phyloP scores from a whole-genome alignment of 2,888 invertebrate genomes.

The Drosophila siamana region DNA sequence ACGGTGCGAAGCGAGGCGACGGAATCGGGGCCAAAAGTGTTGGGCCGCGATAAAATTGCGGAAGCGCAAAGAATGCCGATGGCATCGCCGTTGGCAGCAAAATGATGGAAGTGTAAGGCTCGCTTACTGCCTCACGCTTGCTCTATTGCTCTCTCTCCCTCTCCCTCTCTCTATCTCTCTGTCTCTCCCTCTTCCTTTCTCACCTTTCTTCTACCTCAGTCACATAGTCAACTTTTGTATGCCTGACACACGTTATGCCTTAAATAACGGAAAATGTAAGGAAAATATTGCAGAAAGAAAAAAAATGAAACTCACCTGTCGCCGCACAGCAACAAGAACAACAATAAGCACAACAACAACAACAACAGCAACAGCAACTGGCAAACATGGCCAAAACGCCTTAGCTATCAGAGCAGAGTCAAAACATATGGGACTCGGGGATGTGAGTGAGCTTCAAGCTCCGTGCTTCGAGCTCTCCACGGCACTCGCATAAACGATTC shows the following conservation, averaged over 20 bases:
- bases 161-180: neutral
- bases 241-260: conserved; percentile 61
- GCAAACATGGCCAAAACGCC: conserved; percentile 52
- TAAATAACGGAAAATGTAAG: conserved; percentile 44
- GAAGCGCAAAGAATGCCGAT: conserved; percentile 76
- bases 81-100: conserved; percentile 49
- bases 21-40: conserved; percentile 46
- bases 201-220: neutral
- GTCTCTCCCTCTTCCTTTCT: too few species aligned
- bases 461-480: conserved; percentile 19
- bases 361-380: conserved; percentile 1
- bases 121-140: neutral
- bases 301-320: conserved; percentile 74
- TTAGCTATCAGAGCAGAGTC: conserved; percentile 42
- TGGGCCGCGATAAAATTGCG: conserved; percentile 77
- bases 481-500: conserved; percentile 59
- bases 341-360: conserved; percentile 23
- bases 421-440: conserved; percentile 40
- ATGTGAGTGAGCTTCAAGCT: neutral
- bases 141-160: neutral
- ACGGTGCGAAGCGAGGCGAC: conserved; percentile 30
- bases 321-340: conserved; percentile 36
- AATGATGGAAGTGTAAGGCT: conserved; percentile 39
- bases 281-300: conserved; percentile 9
- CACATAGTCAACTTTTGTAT: conserved; percentile 59